Base-by-base conservation (phyloP, 2,113 vertebrate genomes). In the Entomyzon cyanotis region DNA sequence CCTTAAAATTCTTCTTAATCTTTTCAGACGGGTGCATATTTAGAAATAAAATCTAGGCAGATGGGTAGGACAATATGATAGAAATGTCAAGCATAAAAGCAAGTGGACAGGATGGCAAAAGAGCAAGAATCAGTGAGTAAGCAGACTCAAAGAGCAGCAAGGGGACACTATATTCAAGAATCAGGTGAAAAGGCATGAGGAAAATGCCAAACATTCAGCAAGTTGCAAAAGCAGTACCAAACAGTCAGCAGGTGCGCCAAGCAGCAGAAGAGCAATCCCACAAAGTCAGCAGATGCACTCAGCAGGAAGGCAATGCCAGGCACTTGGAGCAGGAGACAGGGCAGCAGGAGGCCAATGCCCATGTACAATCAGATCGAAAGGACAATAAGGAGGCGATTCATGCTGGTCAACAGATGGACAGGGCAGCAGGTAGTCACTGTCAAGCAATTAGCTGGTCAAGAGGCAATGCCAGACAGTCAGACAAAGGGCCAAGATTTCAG, bases 201-300 rank as follows among this genome's bases (percentile, higher is more conserved):
- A 88, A 90, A 97, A 96, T n/a, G 94, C 93, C 96, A 96, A 78
- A 79, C 95, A 96, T 55, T 94, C 71, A 95, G 97, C 96, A 95
- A 77, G 93, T 91, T 19, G 87, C 93, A 84, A 96, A 93, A 96
- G 96, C 94, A 94, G 74, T 65, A 95, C 58, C 80, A 85, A 87
- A 84, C 80, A 93, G 89, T 93, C 84, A 97, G 92, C 95, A 96
- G 84, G 96, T 96, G 84, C 71, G 95, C 73, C 97, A 98, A 98
- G 96, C 97, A 97, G 92, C 89, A 96, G 88, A 93, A 86, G 95
- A 93, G 78, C 92, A 97, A 92, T 35, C 90, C 69, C 74, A 89
- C 96, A 74, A 89, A 87, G 91, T 96, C 87, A 96, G 96, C 96
- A 97, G 95, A 91, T 95, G 91, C 91, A 46, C 83, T 93, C 83